phyloP scores from a whole-genome alignment of 35 echinoderm and acorn worm genomes.

The Hemicentrotus pulcherrimus region DNA sequence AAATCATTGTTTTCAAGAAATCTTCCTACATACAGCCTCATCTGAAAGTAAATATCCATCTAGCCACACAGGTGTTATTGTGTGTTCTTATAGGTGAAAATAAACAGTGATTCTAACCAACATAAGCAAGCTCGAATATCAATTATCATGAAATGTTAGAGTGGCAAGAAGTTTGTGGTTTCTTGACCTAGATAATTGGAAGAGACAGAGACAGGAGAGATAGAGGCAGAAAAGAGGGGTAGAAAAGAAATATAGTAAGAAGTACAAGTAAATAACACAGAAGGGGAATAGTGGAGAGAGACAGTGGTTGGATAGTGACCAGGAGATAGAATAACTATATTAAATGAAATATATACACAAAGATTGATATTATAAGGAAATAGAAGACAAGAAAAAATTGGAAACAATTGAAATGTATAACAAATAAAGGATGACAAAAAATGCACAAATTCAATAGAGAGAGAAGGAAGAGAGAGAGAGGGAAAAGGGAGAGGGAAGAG shows the following conservation, averaged over 20 bases:
- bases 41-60: no score
- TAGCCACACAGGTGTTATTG: neutral
- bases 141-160: slow-evolving; percentile 5
- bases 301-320: no score
- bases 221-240: slow-evolving; percentile 3
- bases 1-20: no score
- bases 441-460: neutral
- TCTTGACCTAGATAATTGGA: slow-evolving; percentile 11
- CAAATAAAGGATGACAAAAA: neutral
- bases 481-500: neutral
- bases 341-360: no score
- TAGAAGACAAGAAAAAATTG: no score
- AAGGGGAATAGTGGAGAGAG: no score
- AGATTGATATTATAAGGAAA: no score
- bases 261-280: neutral
- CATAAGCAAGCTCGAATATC: neutral
- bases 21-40: no score
- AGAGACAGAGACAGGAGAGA: neutral
- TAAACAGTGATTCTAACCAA: neutral
- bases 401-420: no score
- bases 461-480: neutral
- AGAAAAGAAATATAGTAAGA: neutral
- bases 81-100: neutral
- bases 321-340: no score
- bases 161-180: neutral